phyloP scores from a whole-genome alignment of 1,140 invertebrate species.

The Drusus annulatus region DNA sequence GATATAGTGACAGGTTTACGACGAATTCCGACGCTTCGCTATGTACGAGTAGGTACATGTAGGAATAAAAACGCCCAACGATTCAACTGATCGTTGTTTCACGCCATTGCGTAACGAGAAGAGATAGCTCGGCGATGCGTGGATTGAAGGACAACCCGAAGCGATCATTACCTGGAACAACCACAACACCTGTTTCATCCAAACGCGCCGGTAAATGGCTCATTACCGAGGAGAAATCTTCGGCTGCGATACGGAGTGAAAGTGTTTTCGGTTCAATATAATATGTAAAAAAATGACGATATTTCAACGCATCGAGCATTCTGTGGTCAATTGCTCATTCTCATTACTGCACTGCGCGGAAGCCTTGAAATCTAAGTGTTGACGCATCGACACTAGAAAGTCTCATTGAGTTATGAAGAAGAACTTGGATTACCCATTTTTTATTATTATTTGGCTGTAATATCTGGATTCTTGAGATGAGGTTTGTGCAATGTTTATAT shows the following conservation, averaged over 20 bases:
- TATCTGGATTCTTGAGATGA: not conserved
- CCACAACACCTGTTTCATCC: constrained; percentile 4
- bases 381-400: constrained; percentile 12
- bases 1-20: no score
- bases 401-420: not conserved
- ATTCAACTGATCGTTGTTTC: no score
- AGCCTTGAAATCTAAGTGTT: constrained; percentile 12
- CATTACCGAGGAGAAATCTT: constrained; percentile 13
- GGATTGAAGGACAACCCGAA: not conserved
- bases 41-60: no score
- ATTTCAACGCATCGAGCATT: not conserved
- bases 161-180: not conserved
- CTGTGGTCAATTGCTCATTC: not conserved
- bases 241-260: constrained; percentile 1
- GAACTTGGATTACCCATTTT: not conserved
- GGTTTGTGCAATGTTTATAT: not conserved
- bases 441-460: not conserved
- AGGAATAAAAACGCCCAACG: no score
- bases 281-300: constrained; percentile 6
- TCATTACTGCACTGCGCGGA: no score
- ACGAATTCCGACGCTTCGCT: no score
- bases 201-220: not conserved
- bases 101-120: not conserved
- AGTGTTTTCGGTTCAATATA: constrained; percentile 2
- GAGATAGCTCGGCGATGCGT: not conserved